These are phyloP conservation scores for Drosophila sordidula DNA, from an alignment of 2,888 invertebrate genomes.

Conservation along the genomic window DNA sequence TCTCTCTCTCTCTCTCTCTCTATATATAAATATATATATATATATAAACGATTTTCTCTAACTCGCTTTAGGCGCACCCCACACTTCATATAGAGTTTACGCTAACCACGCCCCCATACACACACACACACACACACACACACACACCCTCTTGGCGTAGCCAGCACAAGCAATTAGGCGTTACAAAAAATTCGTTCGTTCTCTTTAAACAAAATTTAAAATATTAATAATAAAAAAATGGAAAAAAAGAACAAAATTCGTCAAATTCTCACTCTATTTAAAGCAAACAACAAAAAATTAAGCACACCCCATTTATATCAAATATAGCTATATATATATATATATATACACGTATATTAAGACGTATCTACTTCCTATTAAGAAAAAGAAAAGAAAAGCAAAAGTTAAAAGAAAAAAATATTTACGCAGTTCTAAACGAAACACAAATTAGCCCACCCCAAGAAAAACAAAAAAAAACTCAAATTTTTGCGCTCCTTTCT, in stretches of 20 bases:
- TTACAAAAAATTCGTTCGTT: constrained; percentile 52
- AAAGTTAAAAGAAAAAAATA: constrained; percentile 11
- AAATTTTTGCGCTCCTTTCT: constrained; percentile 35
- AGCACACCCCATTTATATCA: constrained; percentile 75
- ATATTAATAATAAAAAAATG: constrained; percentile 18
- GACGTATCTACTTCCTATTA: constrained; percentile 78
- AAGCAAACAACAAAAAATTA: constrained; percentile 41
- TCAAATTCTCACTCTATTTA: constrained; percentile 44
- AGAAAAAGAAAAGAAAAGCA: constrained; percentile 34
- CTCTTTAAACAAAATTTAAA: constrained; percentile 31
- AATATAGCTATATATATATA: constrained; percentile 63
- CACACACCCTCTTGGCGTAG: constrained; percentile 65
- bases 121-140: constrained; percentile 18
- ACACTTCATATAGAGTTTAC: constrained; percentile 59
- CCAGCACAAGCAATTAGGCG: constrained; percentile 77
- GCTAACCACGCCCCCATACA: constrained; percentile 40
- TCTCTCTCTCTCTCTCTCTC: constrained; percentile 15
- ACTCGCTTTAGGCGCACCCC: constrained; percentile 64
- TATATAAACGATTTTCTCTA: constrained; percentile 46
- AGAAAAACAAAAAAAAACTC: constrained; percentile 10
- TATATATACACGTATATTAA: constrained; percentile 58
- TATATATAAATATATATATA: constrained; percentile 33
- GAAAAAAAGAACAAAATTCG: constrained; percentile 17
- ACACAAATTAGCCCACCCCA: constrained; percentile 66
- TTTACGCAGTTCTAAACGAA: constrained; percentile 56